Evolutionary conservation across 2,888 invertebrate genomes (phyloP).

Genomic region (Pegoplata infirma): DNA sequence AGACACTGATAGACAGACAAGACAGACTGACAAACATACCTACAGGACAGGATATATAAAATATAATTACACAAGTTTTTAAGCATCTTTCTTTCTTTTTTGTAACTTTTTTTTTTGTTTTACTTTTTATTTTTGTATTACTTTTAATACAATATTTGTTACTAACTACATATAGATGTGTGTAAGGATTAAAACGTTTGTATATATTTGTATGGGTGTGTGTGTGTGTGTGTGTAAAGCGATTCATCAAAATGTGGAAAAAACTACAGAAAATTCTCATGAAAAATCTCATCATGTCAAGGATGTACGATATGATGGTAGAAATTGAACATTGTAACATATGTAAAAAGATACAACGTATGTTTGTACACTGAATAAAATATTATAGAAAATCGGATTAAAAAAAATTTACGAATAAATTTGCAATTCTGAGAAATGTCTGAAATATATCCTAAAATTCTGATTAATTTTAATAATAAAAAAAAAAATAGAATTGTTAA

Average conservation of each 20-base stretch:
- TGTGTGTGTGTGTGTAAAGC: neutral
- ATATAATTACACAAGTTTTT: constrained; percentile 40
- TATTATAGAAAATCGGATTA: too few species aligned
- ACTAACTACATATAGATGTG: too few species aligned
- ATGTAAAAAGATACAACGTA: constrained; percentile 4
- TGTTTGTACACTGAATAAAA: neutral
- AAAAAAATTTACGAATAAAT: too few species aligned
- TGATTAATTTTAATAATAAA: too few species aligned
- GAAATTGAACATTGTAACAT: constrained; percentile 42
- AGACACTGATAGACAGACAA: neutral
- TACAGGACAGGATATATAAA: constrained; percentile 30
- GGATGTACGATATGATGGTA: constrained; percentile 24
- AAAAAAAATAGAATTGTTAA: too few species aligned
- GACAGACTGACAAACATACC: neutral
- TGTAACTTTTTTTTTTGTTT: neutral
- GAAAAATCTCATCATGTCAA: constrained; percentile 51
- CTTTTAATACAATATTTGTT: constrained; percentile 14
- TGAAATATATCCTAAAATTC: too few species aligned
- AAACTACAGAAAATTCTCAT: constrained; percentile 21
- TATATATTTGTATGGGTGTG: neutral
- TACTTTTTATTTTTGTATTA: constrained; percentile 7
- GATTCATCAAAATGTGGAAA: constrained; percentile 30
- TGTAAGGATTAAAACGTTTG: neutral
- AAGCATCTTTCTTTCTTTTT: neutral
- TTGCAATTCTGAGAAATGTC: too few species aligned